A percentile compares a stretch with the other conserved stretches of the same genome.
phyloP scores from a whole-genome alignment of 2,113 vertebrate genomes.

The Furnarius figulus region DNA sequence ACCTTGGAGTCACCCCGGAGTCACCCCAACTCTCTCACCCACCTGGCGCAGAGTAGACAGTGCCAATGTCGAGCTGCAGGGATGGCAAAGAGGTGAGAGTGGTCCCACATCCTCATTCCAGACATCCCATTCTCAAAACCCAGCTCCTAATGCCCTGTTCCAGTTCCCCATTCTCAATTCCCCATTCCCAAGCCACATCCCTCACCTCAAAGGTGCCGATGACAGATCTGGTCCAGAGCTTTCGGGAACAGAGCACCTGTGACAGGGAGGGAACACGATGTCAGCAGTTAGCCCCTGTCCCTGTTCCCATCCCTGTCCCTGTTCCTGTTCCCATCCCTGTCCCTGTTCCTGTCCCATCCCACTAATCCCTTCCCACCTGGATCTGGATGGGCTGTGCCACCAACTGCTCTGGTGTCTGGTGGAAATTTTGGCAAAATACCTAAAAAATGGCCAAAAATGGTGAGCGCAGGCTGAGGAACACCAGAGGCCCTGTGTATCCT shows the following conservation, averaged over 20 bases:
- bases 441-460: fast-evolving
- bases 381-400: neutral
- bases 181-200: fast-evolving
- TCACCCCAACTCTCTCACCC: neutral
- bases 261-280: fast-evolving
- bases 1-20: neutral
- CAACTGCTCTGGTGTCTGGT: neutral
- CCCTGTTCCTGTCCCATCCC: neutral
- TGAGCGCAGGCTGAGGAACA: fast-evolving
- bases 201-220: constrained; percentile 30
- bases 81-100: neutral
- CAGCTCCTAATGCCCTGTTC: neutral
- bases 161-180: neutral
- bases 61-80: constrained; percentile 7
- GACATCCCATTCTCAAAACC: neutral
- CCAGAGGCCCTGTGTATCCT: fast-evolving
- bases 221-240: neutral
- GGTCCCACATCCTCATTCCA: neutral
- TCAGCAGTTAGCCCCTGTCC: neutral
- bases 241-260: neutral
- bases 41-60: neutral
- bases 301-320: too few relatives aligned
- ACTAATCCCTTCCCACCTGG: neutral
- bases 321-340: too few relatives aligned
- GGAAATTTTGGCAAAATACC: constrained; percentile 47